Evolutionary conservation across 2,113 vertebrate species (phyloP).

Genomic region (Glaucomys volans): DNA sequence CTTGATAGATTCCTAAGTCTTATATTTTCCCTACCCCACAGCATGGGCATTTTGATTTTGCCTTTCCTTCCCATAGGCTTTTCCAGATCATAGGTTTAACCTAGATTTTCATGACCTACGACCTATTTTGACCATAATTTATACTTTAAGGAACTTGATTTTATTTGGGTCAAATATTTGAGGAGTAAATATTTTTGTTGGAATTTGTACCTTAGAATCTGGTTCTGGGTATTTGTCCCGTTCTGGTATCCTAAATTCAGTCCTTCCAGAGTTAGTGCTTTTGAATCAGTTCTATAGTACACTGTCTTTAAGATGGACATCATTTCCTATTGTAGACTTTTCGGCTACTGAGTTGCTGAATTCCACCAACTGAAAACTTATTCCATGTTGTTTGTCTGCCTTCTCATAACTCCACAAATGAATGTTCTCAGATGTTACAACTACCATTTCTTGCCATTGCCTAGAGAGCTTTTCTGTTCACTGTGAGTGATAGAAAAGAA

Average conservation of each 20-base stretch:
- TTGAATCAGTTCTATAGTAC: neutral
- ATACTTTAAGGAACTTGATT: neutral
- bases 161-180: neutral
- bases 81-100: neutral
- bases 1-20: neutral
- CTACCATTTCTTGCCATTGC: neutral
- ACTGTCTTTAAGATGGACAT: neutral
- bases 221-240: neutral
- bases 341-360: accelerated
- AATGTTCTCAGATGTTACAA: neutral
- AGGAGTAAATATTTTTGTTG: neutral
- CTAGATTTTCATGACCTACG: neutral
- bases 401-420: neutral
- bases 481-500: neutral
- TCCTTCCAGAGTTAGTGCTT: neutral
- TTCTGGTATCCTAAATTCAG: neutral
- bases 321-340: neutral
- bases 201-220: neutral
- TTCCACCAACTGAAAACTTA: neutral
- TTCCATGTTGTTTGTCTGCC: neutral
- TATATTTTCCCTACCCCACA: neutral
- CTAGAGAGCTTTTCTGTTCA: too few species aligned
- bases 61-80: neutral
- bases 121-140: neutral
- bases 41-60: too few species aligned